Base-by-base conservation (phyloP, 1,140 invertebrate species). In the Drosophila equinoxialis region DNA sequence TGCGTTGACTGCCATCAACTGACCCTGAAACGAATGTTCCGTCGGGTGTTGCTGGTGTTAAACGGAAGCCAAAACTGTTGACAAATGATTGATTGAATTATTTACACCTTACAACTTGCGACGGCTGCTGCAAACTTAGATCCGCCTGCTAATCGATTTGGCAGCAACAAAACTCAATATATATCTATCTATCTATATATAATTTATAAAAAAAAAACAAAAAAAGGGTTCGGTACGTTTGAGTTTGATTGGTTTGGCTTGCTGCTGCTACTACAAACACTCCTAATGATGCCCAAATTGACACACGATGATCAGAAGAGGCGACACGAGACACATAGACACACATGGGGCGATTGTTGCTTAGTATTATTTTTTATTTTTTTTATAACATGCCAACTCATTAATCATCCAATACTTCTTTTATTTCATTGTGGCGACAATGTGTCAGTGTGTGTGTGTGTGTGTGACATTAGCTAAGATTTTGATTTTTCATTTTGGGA, bases 51-150 rank as follows among this genome's bases (percentile, higher is more conserved):
- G 17, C 45, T 60, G 41, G 68, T 30, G 30, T 71, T 37, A 79
- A 89, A 89, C 84, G 85, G 84, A 89, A 89, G 84, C 84, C 85
- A 57, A 84, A 84, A 79, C 74, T 81, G 84, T 90, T 89, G 84
- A 89, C 85, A 89, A 89, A 89, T 89, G 84, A 89, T 89, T 89
- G 84, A 89, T 89, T 78, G 84, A 90, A 89, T 89, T 89, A 89
- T 89, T 89, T 89, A 90, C 84, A 89, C 84, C 84, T 89, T 89
- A 90, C 84, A 90, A 77, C 69, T 79, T 72, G 70, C 65, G 60
- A 39, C 45, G 30, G 69, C 67, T 57, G 73, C 68, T 67, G 81
- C 80, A 71, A 81, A 89, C 77, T 89, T 81, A 87, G 84, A 90
- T 87, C 84, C 84, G 84, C 84, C 77, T 87, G 84, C 84, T 87